Evolutionary conservation across 2,888 invertebrate genomes (phyloP).

Genomic region (Physocephala rufipes): DNA sequence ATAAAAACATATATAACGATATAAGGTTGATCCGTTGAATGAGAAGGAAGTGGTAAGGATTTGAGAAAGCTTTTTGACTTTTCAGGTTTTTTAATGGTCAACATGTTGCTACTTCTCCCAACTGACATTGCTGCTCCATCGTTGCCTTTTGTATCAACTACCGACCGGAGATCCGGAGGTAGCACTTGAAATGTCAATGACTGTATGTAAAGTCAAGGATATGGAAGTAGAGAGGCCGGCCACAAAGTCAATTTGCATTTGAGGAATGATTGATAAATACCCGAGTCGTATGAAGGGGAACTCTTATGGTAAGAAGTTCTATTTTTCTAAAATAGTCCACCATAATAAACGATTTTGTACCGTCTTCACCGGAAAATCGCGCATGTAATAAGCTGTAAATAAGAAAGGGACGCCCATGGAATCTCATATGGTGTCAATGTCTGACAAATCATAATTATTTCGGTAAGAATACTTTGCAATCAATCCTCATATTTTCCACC

Average conservation of each 20-base stretch:
- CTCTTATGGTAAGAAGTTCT: too few species aligned
- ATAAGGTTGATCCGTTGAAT: not conserved
- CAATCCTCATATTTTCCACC: too few species aligned
- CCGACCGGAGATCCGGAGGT: not conserved
- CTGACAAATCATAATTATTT: too few species aligned
- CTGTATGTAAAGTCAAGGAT: not conserved
- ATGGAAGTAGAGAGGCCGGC: not conserved
- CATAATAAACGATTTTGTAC: too few species aligned
- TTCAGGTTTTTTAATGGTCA: constrained; percentile 60
- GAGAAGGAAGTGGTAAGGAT: constrained; percentile 54
- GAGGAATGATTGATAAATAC: not conserved
- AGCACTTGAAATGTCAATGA: not conserved
- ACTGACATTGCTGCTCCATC: not conserved
- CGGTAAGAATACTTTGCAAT: too few species aligned
- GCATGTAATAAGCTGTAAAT: too few species aligned
- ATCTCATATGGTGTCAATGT: too few species aligned
- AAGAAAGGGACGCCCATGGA: too few species aligned
- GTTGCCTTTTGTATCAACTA: constrained; percentile 15
- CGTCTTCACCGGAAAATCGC: too few species aligned
- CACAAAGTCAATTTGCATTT: not conserved
- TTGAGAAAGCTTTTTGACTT: constrained; percentile 57
- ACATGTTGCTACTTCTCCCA: constrained; percentile 10
- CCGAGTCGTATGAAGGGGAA: not conserved
- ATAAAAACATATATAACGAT: not conserved
- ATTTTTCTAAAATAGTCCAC: too few species aligned